Conservation (phyloP, 1,140 invertebrate species). For the Atta cephalotes region DNA sequence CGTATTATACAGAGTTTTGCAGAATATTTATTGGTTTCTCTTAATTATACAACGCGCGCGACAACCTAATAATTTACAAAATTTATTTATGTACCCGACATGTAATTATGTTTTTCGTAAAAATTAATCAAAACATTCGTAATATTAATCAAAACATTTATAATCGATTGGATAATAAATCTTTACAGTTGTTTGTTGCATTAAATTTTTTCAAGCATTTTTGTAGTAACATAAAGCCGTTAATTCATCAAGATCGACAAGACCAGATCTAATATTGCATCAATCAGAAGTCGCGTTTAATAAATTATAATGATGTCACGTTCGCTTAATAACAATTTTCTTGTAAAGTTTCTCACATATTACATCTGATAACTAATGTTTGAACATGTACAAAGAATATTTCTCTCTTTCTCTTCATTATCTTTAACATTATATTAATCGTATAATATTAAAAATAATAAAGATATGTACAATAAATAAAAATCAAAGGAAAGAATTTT, state of each 20-base stretch:
- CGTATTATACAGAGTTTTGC: not conserved
- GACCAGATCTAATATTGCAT: constrained; percentile 3
- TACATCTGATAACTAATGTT: constrained; percentile 28
- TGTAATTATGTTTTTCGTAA: not conserved
- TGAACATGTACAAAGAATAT: not conserved
- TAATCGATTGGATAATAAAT: constrained; percentile 19
- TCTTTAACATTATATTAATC: not conserved
- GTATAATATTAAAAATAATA: constrained; percentile 5
- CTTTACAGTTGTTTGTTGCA: not conserved
- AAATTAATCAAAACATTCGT: not conserved
- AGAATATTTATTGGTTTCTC: constrained; percentile 1
- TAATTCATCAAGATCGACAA: constrained; percentile 39
- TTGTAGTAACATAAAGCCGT: constrained; percentile 1
- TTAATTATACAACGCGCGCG: not conserved
- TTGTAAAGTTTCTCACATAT: not conserved
- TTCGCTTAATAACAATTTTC: constrained; percentile 41
- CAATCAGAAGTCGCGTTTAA: constrained; percentile 28
- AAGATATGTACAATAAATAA: not conserved
- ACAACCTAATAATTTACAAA: not conserved
- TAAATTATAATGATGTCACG: constrained; percentile 56
- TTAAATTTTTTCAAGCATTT: not conserved
- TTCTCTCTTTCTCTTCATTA: no score
- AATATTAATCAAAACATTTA: not conserved
- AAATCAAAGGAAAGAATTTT: not conserved
- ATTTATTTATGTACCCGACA: not conserved